Conservation (phyloP, 2,113 vertebrate genomes). For the Hystrix cristata region DNA sequence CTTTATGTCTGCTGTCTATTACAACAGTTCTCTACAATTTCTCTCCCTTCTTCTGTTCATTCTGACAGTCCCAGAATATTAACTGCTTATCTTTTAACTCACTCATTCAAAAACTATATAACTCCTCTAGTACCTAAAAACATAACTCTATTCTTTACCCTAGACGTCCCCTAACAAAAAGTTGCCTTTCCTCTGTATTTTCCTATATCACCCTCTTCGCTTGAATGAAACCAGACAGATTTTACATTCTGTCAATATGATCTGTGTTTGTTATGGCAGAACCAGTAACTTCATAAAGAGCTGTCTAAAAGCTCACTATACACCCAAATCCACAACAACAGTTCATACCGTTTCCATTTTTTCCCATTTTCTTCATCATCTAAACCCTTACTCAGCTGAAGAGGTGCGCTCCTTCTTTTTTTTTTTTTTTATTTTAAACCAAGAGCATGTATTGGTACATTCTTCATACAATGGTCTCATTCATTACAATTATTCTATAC, state of each 20-base stretch:
- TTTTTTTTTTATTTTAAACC: too few species aligned
- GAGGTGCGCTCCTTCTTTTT: background rate
- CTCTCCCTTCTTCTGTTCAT: background rate
- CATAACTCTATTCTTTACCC: background rate
- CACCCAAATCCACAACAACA: background rate
- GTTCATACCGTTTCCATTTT: background rate
- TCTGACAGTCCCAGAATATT: background rate
- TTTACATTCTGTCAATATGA: background rate
- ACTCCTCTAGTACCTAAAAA: background rate
- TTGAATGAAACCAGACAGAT: background rate
- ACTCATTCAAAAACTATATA: background rate
- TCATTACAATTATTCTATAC: too few species aligned
- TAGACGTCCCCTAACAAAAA: background rate
- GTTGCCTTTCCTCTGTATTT: background rate
- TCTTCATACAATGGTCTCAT: too few species aligned
- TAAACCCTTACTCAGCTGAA: background rate
- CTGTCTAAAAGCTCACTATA: background rate
- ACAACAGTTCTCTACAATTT: background rate
- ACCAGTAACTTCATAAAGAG: background rate
- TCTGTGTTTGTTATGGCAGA: background rate
- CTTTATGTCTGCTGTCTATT: background rate
- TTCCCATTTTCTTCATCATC: background rate
- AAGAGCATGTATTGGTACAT: too few species aligned
- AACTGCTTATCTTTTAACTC: background rate
- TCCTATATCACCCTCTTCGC: background rate